Evolutionary conservation across 2,888 invertebrate species (phyloP).

Genomic region (Hecatera dysodea): DNA sequence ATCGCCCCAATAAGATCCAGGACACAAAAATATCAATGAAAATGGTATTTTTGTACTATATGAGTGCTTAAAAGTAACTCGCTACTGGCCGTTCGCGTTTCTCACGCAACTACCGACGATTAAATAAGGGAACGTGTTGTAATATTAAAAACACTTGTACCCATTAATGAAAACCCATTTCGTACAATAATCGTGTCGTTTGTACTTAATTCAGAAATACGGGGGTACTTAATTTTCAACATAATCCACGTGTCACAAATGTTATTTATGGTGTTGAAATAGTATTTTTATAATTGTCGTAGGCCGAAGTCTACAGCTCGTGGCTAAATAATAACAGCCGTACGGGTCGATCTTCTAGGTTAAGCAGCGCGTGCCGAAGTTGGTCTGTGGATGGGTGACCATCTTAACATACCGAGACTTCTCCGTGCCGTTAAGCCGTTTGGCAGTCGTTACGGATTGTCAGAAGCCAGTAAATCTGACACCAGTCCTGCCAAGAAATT

Average conservation of each 20-base stretch:
- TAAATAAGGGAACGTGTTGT: slow-evolving; percentile 85
- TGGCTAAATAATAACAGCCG: no score
- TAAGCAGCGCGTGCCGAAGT: no score
- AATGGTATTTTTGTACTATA: slow-evolving; percentile 64
- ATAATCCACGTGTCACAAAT: slow-evolving; percentile 56
- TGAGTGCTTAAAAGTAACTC: slow-evolving; percentile 80
- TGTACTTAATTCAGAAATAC: slow-evolving; percentile 69
- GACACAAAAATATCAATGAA: slow-evolving; percentile 43
- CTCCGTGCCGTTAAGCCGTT: no score
- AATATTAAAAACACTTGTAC: slow-evolving; percentile 83
- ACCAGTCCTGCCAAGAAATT: no score
- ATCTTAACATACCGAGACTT: no score
- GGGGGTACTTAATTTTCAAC: slow-evolving; percentile 62
- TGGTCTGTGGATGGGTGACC: no score
- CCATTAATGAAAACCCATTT: slow-evolving; percentile 76
- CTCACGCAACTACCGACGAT: slow-evolving; percentile 88
- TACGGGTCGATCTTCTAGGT: no score
- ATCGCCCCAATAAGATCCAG: slow-evolving; percentile 48
- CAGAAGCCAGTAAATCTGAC: no score
- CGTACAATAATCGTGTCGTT: slow-evolving; percentile 71
- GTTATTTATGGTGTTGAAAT: slow-evolving; percentile 53
- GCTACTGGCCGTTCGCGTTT: slow-evolving; percentile 88
- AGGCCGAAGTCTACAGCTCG: background rate
- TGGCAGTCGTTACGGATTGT: no score
- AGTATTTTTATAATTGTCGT: slow-evolving; percentile 28